Evolutionary conservation across 2,113 vertebrate genomes (phyloP).

Genomic region (Oophaga pumilio): DNA sequence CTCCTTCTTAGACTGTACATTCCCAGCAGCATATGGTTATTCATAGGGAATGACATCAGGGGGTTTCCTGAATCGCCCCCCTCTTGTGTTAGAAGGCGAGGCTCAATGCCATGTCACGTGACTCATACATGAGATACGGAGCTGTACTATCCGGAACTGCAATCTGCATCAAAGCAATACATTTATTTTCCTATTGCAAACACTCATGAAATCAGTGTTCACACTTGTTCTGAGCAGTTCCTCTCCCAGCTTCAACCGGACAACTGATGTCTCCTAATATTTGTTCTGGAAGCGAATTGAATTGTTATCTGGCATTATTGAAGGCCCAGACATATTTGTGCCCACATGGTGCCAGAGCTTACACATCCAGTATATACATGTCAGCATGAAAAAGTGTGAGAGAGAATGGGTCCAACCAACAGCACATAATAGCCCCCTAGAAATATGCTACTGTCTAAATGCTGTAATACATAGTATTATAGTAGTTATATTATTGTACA

Average conservation of each 20-base stretch:
- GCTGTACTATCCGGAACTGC: neutral
- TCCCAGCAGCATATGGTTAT: neutral
- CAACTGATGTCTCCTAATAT: slow-evolving; percentile 33
- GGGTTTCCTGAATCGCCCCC: neutral
- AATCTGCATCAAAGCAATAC: slow-evolving; percentile 10
- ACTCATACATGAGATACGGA: neutral
- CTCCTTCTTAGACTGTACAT: neutral
- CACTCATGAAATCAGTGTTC: slow-evolving; percentile 41
- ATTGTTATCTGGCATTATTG: slow-evolving; percentile 7
- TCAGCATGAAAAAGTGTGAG: neutral
- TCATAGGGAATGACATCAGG: slow-evolving; percentile 11
- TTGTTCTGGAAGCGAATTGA: slow-evolving; percentile 36
- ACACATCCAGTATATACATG: slow-evolving; percentile 23
- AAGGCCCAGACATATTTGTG: slow-evolving; percentile 41
- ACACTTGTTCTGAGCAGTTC: slow-evolving; percentile 48
- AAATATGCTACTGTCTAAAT: neutral
- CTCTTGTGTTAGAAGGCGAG: neutral
- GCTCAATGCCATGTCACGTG: slow-evolving; percentile 1
- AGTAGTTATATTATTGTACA: too few relatives aligned
- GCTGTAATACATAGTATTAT: too few relatives aligned
- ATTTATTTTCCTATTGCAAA: slow-evolving; percentile 24
- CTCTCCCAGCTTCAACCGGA: slow-evolving; percentile 18
- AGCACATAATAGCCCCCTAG: neutral
- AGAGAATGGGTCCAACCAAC: neutral
- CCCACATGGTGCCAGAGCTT: slow-evolving; percentile 45